Evolutionary conservation across 1,140 invertebrate species (phyloP).

Genomic region (Drosophila sturtevanti): DNA sequence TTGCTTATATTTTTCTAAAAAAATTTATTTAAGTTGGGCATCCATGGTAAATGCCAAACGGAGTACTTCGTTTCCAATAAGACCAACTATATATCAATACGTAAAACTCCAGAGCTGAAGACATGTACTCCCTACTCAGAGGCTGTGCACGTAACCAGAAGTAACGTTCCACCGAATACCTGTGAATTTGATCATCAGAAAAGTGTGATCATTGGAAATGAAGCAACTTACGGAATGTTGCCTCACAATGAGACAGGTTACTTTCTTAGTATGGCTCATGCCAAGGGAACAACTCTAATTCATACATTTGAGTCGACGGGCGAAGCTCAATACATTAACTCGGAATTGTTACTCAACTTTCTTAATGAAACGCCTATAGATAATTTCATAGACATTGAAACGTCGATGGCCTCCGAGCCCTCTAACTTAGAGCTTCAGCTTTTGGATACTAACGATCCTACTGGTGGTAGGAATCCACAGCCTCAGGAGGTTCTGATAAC

Average conservation of each 20-base stretch:
- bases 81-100: constrained; percentile 77
- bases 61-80: constrained; percentile 82
- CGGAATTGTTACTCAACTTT: constrained; percentile 75
- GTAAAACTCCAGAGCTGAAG: constrained; percentile 78
- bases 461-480: constrained; percentile 73
- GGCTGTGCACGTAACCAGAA: constrained; percentile 72
- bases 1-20: neutral
- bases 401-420: constrained; percentile 56
- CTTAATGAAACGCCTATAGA: constrained; percentile 69
- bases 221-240: constrained; percentile 73
- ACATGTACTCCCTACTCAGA: constrained; percentile 72
- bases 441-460: constrained; percentile 68
- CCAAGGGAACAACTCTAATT: constrained; percentile 76
- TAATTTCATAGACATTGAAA: constrained; percentile 74
- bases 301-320: constrained; percentile 82
- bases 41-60: constrained; percentile 77
- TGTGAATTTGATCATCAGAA: constrained; percentile 81
- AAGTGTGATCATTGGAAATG: constrained; percentile 81
- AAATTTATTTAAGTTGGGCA: constrained; percentile 56
- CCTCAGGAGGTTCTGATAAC: constrained; percentile 62
- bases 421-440: constrained; percentile 64
- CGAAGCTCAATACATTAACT: constrained; percentile 78
- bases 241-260: constrained; percentile 77
- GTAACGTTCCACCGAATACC: constrained; percentile 77
- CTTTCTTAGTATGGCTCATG: constrained; percentile 75